Percentiles rank a stretch among this genome's conserved stretches.
These are phyloP conservation scores for Maniola hyperantus DNA, from an alignment of 2,888 invertebrate genomes.

Conservation along the genomic window DNA sequence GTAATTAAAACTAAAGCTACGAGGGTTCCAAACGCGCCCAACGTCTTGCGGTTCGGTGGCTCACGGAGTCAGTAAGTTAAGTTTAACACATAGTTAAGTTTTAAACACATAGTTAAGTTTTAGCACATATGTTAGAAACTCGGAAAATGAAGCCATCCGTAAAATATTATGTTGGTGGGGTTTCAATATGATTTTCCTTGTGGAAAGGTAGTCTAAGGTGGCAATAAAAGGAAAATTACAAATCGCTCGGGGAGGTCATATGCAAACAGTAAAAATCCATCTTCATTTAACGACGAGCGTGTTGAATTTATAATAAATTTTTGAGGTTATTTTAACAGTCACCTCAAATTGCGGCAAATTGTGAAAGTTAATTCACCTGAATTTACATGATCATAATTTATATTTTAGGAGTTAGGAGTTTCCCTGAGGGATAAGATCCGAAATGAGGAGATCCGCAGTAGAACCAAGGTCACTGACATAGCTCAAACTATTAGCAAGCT, in stretches of 20 bases:
- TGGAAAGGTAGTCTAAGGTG: background rate
- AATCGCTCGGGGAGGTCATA: slow-evolving; percentile 4
- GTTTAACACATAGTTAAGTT: no score
- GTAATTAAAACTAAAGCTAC: no score
- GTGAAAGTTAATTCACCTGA: background rate
- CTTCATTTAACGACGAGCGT: background rate
- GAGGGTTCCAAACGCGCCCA: no score
- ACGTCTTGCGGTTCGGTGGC: no score
- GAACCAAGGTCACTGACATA: no score
- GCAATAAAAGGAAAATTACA: background rate
- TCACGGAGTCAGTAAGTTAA: no score
- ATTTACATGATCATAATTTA: no score
- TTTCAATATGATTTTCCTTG: background rate
- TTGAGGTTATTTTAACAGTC: slow-evolving; percentile 12
- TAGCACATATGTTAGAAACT: background rate
- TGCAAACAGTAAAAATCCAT: slow-evolving; percentile 1
- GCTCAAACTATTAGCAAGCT: no score
- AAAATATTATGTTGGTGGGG: background rate
- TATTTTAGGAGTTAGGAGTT: no score
- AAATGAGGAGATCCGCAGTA: no score
- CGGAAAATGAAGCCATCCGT: background rate
- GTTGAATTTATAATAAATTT: slow-evolving; percentile 2
- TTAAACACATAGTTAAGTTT: no score
- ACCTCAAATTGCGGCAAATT: background rate
- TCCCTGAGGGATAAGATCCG: no score